Evolutionary conservation across 2,113 vertebrate species (phyloP), one percentile per base, ranked within the genome.

Genomic region (Excalfactoria chinensis): DNA sequence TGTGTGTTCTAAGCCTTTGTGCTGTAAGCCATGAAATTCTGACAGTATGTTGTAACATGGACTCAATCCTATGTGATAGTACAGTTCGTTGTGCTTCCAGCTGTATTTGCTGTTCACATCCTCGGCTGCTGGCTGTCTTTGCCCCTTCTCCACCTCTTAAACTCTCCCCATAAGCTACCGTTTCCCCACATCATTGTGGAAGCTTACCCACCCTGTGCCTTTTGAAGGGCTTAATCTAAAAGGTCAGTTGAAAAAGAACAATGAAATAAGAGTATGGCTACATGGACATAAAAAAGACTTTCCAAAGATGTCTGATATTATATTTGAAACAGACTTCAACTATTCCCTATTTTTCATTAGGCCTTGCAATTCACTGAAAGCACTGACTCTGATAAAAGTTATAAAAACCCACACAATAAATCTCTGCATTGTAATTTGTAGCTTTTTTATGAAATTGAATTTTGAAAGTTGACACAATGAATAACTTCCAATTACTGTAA

Each of bases 51-150:
- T 48, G 6, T 20, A 64, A 86, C 56, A 48, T 32, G 37, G 37
- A 46, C 8, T 76, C 37, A 49, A 0, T 91, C 59, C 73, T 44
- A 66, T 35, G n/a, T 46, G 21, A 2, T 73, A 59, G 34, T 25
- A 20, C 60, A 70, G 44, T 40, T 25, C 13, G 35, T 74, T 18
- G 70, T 77, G 23, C 5, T 37, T 92, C 58, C 34, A 77, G 55
- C 26, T 34, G 83, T 46, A 21, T 7, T 62, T 90, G 23, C 64
- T 77, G 66, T n/a, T 73, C 8, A 1, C 26, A 58, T 30, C 26
- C 23, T 44, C 62, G 70, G 35, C 0, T 0, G 59, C 7, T 46
- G 17, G 10, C 46, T 77, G 60, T 74, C 46, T n/a, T 3, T 2
- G 41, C 34, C 34, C 43, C 55, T 56, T 63, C 71, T 40, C 13